Evolutionary conservation across 2,113 vertebrate genomes (phyloP).

Genomic region (Typhlomys cinereus): DNA sequence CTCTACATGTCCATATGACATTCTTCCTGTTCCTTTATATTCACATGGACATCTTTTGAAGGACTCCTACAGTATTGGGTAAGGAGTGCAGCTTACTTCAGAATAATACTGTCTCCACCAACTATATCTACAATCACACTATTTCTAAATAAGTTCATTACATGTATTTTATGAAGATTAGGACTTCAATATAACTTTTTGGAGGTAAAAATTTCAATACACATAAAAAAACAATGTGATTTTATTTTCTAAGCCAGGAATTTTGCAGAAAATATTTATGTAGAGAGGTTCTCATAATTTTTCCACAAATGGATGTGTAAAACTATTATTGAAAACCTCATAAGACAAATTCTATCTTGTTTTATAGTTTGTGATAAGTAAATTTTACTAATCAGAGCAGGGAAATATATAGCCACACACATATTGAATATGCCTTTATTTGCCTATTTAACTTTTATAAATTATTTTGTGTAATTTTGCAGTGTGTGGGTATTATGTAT

Average conservation of each 20-base stretch:
- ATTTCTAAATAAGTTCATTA: not conserved
- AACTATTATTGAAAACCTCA: not conserved
- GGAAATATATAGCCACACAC: not conserved
- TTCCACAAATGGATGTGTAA: not conserved
- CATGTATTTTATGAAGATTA: not conserved
- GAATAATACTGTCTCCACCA: not conserved
- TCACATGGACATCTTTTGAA: not conserved
- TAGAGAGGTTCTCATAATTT: not conserved
- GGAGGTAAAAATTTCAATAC: not conserved
- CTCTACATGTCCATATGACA: not conserved
- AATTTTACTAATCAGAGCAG: not conserved
- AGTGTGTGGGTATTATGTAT: too few relatives aligned
- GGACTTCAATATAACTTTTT: not conserved
- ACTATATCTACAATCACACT: not conserved
- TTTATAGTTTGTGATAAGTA: not conserved
- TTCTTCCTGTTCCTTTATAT: not conserved
- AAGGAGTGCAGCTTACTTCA: not conserved
- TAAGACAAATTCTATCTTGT: not conserved
- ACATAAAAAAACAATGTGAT: not conserved
- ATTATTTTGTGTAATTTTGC: too few relatives aligned
- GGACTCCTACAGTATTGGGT: not conserved
- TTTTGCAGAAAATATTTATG: not conserved
- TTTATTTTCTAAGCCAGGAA: not conserved
- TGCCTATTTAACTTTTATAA: not conserved
- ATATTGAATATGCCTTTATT: not conserved